Conservation (phyloP, 2,888 invertebrate genomes). For the Dasysyrphus tricinctus region DNA sequence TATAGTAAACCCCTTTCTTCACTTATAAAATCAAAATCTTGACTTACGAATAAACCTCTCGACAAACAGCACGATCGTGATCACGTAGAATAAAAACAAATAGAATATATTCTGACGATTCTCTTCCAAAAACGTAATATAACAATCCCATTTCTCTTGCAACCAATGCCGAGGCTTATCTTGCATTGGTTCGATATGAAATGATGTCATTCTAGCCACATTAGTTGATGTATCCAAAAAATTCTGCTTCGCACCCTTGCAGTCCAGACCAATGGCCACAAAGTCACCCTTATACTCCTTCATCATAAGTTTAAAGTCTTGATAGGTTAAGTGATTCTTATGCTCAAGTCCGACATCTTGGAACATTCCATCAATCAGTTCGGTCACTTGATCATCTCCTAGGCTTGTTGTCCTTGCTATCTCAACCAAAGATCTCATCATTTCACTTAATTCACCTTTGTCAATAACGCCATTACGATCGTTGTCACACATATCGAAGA, state of each 20-base stretch:
- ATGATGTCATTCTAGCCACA: conserved; percentile 97
- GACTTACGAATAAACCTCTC: conserved; percentile 95
- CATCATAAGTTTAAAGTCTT: conserved; percentile 97
- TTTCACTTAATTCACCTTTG: conserved; percentile 95
- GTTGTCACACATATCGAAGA: conserved; percentile 99
- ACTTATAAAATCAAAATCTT: too few relatives aligned
- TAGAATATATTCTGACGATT: conserved; percentile 98
- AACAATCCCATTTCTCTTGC: conserved; percentile 91
- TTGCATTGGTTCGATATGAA: conserved; percentile 92
- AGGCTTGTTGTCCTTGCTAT: conserved; percentile 96
- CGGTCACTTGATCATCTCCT: conserved; percentile 95
- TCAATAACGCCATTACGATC: conserved; percentile 97
- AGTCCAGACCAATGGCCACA: conserved; percentile 96
- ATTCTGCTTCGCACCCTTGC: conserved; percentile 97
- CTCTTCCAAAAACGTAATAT: conserved; percentile 96
- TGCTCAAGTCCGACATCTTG: conserved; percentile 95
- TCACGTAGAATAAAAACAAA: conserved; percentile 96
- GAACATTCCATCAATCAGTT: conserved; percentile 97
- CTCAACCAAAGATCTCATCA: conserved; percentile 95
- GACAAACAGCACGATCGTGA: conserved; percentile 96
- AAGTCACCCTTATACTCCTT: conserved; percentile 98
- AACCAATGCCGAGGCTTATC: conserved; percentile 89
- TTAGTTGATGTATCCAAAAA: conserved; percentile 97
- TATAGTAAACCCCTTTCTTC: too few relatives aligned
- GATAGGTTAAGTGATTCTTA: conserved; percentile 94